Evolutionary conservation across 2,888 invertebrate species (phyloP), one percentile per base, ranked within the genome.

Genomic region (Pimpla rufipes): DNA sequence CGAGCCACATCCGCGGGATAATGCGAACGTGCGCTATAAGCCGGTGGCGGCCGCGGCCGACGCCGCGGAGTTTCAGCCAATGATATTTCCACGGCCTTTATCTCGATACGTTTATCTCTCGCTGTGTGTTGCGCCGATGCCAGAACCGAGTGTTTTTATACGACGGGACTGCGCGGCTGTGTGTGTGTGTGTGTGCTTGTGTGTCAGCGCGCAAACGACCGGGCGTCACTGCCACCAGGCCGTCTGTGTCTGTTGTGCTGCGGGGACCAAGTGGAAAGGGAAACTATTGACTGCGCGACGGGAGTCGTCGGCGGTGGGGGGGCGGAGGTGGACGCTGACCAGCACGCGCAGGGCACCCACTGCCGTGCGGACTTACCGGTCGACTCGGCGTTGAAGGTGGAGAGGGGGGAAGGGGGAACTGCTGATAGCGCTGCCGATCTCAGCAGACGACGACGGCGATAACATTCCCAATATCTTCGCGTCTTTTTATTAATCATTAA

Each of bases 31-130:
- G 66, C 40, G 18, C n/a, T n/a, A n/a, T 42, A 11, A 23, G 66
- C 45, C 52, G 75, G 29, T 50, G 45, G 18, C 42, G 35, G 62
- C 67, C 40, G 45, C 45, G 40, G 76, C 52, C 29, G 16, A 29
- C 29, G 29, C 29, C 42, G n/a, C 55, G 21, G 47, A 35, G 79
- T 67, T 74, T 62, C 88, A 87, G 86, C 92, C 92, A 92, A 92
- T 92, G 90, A 91, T 89, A 90, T 89, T 89, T 87, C 88, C 81
- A 71, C 79, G 88, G 86, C 86, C 86, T 91, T 91, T 92, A 93
- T 92, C 93, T 91, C 88, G 89, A 91, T 90, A 90, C 89, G 90
- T 90, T 90, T 91, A 91, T 92, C 91, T 91, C 86, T 85, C 85
- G 86, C 85, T 88, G 85, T 5, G n/a, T 47, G 52, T 57, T 73